A percentile compares a stretch with the other conserved stretches of the same genome.
Conservation (phyloP, 2,797 vertebrate species). For the Chaunax sp. region DNA sequence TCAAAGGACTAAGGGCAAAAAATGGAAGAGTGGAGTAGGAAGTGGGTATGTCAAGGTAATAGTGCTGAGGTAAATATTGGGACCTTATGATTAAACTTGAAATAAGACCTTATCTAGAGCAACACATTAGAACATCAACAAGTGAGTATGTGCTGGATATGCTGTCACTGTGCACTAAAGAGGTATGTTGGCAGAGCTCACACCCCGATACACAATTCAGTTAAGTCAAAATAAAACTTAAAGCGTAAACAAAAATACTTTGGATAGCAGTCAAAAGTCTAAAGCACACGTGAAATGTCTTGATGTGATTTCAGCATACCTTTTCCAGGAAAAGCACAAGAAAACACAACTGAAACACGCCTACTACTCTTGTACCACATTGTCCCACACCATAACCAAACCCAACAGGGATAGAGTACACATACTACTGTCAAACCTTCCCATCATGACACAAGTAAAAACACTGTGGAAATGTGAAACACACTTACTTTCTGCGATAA, state of each 20-base stretch:
- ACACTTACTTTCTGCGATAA: slow-evolving; percentile 95
- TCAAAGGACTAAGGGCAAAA: neutral
- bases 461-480: neutral
- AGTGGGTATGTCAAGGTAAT: neutral
- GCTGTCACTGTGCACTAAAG: neutral
- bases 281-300: no score
- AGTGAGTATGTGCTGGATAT: neutral
- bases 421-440: no score
- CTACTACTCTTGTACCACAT: neutral
- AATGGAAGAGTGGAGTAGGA: neutral
- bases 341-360: neutral
- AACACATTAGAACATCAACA: neutral
- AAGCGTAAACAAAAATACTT: no score
- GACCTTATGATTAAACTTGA: neutral
- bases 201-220: neutral
- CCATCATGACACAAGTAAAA: neutral
- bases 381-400: neutral
- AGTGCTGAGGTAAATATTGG: neutral
- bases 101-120: neutral
- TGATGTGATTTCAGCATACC: no score
- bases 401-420: neutral
- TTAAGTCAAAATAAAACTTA: no score
- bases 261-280: no score
- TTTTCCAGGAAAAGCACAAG: neutral
- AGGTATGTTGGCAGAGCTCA: neutral